phyloP scores from a whole-genome alignment of 1,140 invertebrate genomes.

The Choristoneura fumiferana region DNA sequence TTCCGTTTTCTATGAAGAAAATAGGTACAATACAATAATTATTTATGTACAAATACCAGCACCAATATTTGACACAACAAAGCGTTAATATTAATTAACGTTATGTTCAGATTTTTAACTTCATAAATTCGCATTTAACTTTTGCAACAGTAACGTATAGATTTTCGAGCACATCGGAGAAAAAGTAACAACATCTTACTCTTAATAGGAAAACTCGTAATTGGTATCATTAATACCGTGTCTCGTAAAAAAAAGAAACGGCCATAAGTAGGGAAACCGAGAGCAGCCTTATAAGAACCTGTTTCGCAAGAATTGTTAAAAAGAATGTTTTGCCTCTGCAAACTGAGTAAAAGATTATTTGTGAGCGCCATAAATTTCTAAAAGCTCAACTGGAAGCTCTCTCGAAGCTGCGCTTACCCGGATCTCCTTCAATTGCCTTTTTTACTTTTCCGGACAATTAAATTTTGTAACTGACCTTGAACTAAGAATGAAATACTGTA shows the following conservation, averaged over 20 bases:
- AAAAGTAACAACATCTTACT: not conserved
- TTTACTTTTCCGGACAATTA: conserved; percentile 37
- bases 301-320: conserved; percentile 12
- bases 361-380: conserved; percentile 41
- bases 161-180: no score
- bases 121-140: no score
- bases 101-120: no score
- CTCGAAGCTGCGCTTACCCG: conserved; percentile 19
- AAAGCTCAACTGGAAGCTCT: conserved; percentile 27
- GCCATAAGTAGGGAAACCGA: not conserved
- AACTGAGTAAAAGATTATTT: conserved; percentile 38
- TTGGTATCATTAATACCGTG: no score
- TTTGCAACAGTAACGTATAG: no score
- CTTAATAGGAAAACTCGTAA: no score
- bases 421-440: conserved; percentile 33
- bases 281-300: not conserved
- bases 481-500: conserved; percentile 24
- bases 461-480: conserved; percentile 26
- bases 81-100: no score
- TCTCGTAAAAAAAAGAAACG: no score
- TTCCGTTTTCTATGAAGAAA: no score
- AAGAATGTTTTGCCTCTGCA: conserved; percentile 30
- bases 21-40: no score
- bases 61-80: no score
- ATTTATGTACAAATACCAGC: no score